Percentiles rank a stretch among this genome's conserved stretches.
phyloP scores from a whole-genome alignment of 2,888 invertebrate genomes.

The Argyra leucocephala region DNA sequence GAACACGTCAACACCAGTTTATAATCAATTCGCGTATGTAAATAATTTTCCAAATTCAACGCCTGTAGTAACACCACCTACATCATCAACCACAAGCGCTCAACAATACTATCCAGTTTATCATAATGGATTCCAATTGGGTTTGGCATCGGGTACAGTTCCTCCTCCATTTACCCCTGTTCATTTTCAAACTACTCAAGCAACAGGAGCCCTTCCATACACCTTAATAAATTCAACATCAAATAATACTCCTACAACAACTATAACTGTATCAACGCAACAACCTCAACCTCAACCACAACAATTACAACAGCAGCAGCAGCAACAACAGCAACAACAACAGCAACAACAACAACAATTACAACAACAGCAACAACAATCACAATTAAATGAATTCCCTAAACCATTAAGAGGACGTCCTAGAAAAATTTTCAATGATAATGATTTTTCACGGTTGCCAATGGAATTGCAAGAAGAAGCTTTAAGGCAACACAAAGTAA shows the following conservation, averaged over 20 bases:
- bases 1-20: conserved; percentile 36
- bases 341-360: conserved; percentile 24
- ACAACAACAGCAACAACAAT: conserved; percentile 28
- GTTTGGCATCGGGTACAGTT: conserved; percentile 39
- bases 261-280: conserved; percentile 19
- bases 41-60: conserved; percentile 37
- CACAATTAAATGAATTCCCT: conserved; percentile 38
- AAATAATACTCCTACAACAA: conserved; percentile 26
- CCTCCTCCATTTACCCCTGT: conserved; percentile 43
- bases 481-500: conserved; percentile 36
- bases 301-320: conserved; percentile 24
- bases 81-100: conserved; percentile 26
- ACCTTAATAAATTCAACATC: conserved; percentile 19
- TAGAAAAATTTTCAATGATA: conserved; percentile 32
- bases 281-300: conserved; percentile 25
- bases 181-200: conserved; percentile 31
- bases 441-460: conserved; percentile 22
- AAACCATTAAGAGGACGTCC: conserved; percentile 42
- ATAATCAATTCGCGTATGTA: conserved; percentile 42
- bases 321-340: conserved; percentile 22
- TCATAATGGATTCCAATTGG: conserved; percentile 42
- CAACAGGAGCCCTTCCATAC: conserved; percentile 20
- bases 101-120: conserved; percentile 42
- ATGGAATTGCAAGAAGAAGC: conserved; percentile 29
- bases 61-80: conserved; percentile 27